These are phyloP conservation scores for Scolopax bukidnonensis DNA, from an alignment of 2,797 vertebrate genomes.

Conservation along the genomic window DNA sequence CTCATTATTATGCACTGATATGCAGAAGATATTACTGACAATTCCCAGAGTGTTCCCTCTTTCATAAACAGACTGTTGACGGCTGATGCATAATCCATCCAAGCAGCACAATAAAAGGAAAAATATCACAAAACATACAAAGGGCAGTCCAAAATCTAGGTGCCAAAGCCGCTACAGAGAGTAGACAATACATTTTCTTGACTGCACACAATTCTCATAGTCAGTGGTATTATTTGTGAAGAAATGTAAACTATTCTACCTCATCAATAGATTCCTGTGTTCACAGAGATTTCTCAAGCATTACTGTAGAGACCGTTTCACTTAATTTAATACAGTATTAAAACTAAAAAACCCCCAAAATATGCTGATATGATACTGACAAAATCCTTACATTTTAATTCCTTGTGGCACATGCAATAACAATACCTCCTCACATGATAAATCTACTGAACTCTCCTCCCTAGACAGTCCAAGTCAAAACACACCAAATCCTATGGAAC, in stretches of 20 bases:
- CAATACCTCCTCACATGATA: not conserved
- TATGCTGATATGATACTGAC: not conserved
- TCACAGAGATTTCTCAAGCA: not conserved
- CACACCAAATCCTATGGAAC: not conserved
- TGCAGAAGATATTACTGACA: conserved; percentile 68
- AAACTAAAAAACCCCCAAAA: not conserved
- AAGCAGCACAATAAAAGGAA: conserved; percentile 60
- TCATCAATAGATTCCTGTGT: not conserved
- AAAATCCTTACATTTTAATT: not conserved
- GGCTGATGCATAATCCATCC: conserved; percentile 63
- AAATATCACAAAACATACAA: conserved; percentile 42
- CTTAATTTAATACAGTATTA: not conserved
- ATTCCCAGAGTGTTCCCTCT: conserved; percentile 61
- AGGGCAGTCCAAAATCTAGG: not conserved
- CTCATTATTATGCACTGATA: conserved; percentile 74
- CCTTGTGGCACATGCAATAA: not conserved
- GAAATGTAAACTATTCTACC: not conserved
- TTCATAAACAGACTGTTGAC: conserved; percentile 70
- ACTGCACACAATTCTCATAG: not conserved
- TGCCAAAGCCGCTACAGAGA: conserved; percentile 16
- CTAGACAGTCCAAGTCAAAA: not conserved
- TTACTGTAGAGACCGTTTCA: not conserved
- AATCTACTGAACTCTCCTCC: not conserved
- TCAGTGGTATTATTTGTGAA: not conserved
- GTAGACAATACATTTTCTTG: not conserved